phyloP scores from a whole-genome alignment of 1,140 invertebrate genomes.

The Drosophila sucinea region DNA sequence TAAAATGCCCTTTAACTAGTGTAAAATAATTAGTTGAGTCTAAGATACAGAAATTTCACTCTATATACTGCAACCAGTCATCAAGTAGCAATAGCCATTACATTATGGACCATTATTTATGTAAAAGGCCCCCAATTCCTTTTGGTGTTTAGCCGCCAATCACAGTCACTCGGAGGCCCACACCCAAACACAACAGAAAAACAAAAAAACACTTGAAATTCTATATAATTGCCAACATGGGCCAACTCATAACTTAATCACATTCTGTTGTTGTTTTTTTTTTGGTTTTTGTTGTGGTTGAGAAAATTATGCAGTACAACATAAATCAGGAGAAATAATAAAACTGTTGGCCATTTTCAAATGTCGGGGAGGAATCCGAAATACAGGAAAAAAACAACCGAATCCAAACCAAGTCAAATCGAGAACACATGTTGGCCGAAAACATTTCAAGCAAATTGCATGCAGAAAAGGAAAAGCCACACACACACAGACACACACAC shows the following conservation, averaged over 20 bases:
- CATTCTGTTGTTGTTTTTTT: background rate
- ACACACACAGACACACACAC: constrained; percentile 12
- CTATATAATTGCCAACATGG: constrained; percentile 6
- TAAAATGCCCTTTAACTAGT: background rate
- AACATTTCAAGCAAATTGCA: background rate
- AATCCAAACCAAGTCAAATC: background rate
- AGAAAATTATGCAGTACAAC: constrained; percentile 13
- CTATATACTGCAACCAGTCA: background rate
- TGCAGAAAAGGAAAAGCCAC: constrained; percentile 63
- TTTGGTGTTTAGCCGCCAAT: constrained; percentile 10
- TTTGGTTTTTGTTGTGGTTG: background rate
- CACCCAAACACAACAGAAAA: constrained; percentile 6
- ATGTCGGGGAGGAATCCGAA: constrained; percentile 4
- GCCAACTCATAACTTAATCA: constrained; percentile 3
- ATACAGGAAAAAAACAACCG: background rate
- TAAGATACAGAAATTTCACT: background rate
- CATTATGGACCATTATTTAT: background rate
- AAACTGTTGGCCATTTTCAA: constrained; percentile 9
- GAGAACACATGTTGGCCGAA: constrained; percentile 1
- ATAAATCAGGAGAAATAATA: constrained; percentile 8
- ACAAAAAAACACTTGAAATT: constrained; percentile 6
- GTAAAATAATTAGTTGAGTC: background rate
- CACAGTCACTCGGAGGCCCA: background rate
- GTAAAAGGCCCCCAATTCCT: constrained; percentile 2
- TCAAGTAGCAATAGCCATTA: background rate